Evolutionary conservation across 2,113 vertebrate genomes (phyloP).

Genomic region (Hiodon alosoides): DNA sequence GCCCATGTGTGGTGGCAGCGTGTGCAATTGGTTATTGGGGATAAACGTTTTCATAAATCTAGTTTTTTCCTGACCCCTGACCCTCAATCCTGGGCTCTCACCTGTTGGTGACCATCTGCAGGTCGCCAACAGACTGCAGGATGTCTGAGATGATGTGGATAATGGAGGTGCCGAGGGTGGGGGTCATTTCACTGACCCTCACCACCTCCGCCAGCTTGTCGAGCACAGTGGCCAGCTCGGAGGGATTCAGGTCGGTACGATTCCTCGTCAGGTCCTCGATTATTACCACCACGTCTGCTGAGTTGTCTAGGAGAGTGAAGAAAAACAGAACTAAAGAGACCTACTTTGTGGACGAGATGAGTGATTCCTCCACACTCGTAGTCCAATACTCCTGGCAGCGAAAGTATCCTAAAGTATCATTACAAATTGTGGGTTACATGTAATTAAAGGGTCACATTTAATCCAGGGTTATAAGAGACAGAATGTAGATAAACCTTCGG

Average conservation of each 20-base stretch:
- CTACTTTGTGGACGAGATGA: background rate
- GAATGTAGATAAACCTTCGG: background rate
- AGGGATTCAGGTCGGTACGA: slow-evolving; percentile 31
- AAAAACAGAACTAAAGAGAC: background rate
- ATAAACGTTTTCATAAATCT: too few relatives aligned
- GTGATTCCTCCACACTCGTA: background rate
- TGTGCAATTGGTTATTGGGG: too few relatives aligned
- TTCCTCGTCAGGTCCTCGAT: slow-evolving; percentile 48
- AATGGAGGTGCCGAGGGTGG: slow-evolving; percentile 38
- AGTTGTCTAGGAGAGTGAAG: slow-evolving; percentile 48
- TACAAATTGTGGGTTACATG: too few relatives aligned
- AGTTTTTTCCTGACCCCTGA: background rate
- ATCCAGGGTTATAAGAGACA: background rate
- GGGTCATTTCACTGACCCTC: slow-evolving; percentile 31
- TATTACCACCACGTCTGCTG: slow-evolving; percentile 49
- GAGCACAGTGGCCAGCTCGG: slow-evolving; percentile 53
- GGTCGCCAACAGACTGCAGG: slow-evolving; percentile 47
- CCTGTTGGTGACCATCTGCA: slow-evolving; percentile 44
- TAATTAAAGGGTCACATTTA: background rate
- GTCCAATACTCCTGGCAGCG: too few relatives aligned
- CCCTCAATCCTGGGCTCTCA: slow-evolving; percentile 34
- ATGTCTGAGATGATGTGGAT: slow-evolving; percentile 48
- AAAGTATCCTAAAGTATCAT: background rate
- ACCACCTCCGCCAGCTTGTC: slow-evolving; percentile 56
- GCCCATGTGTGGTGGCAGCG: too few relatives aligned